Evolutionary conservation across 2,797 vertebrate genomes (phyloP), one percentile per base, ranked within the genome.

Genomic region (Rhinogobio ventralis): DNA sequence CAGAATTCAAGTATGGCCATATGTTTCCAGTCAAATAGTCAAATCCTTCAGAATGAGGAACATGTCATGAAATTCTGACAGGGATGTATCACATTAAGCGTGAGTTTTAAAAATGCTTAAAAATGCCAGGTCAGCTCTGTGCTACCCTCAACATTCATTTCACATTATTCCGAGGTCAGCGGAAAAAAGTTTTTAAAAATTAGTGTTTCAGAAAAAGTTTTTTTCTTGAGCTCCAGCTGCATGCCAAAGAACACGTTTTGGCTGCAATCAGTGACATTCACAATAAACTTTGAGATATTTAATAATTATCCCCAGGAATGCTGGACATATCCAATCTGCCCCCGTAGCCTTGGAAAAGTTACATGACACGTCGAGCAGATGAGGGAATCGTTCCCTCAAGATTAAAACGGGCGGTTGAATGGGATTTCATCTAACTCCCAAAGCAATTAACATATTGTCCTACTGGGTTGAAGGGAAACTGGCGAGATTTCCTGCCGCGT

Each of bases 371-470:
- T 85, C 15, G 15, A 79, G 55, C 64, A 71, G 79, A 79, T 57
- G 71, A 51, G 53, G 42, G 69, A 76, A 39, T 36, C 9, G 10
- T 11, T 49, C 83, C 74, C 62, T 25, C 19, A 33, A 73, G 74
- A 81, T 64, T 82, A n/a, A 78, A 67, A 71, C 77, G 30, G 69
- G 25, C 73, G 66, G 88, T 88, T 92, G 90, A 77, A 66, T 30
- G 85, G 36, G 77, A 82, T 51, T 14, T 25, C 36, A 88, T 89
- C 90, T 87, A 89, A 90, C 76, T 91, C 90, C 90, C 90, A 84
- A 19, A 88, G 91, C 90, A 92, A 91, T 94, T 93, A 93, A 92
- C 90, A 89, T 90, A 90, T 92, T 94, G 92, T 93, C 91, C 94
- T 91, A 92, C 92, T 86, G 92, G 93, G 92, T 91, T 90, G 91